Evolutionary conservation across 2,888 invertebrate genomes (phyloP).

Genomic region (Catocala nupta): DNA sequence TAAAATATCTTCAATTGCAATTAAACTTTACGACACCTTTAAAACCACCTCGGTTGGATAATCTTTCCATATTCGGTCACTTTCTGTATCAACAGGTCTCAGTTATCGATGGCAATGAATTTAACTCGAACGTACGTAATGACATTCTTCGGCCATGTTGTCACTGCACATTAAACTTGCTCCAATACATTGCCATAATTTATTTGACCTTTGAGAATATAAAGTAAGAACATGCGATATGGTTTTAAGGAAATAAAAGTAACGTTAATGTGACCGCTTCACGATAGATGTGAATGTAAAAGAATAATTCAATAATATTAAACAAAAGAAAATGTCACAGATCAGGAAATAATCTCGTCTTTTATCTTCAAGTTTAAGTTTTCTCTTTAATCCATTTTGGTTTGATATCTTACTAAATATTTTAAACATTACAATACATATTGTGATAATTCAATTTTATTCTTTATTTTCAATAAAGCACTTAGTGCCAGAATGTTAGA

Average conservation of each 20-base stretch:
- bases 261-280: not conserved
- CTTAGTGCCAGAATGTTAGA: too few species aligned
- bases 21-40: conserved; percentile 6
- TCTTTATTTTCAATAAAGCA: too few species aligned
- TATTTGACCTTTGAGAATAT: conserved; percentile 49
- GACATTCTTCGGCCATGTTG: conserved; percentile 54
- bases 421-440: too few species aligned
- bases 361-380: too few species aligned
- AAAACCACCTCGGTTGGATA: conserved; percentile 5
- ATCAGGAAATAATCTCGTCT: too few species aligned
- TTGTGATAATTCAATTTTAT: too few species aligned
- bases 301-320: not conserved
- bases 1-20: not conserved
- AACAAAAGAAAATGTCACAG: conserved; percentile 1
- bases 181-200: conserved; percentile 51
- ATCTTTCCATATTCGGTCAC: conserved; percentile 25
- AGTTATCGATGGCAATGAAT: conserved; percentile 49
- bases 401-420: too few species aligned
- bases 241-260: conserved; percentile 8
- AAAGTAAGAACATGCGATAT: not conserved
- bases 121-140: conserved; percentile 46
- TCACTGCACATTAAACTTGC: conserved; percentile 56
- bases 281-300: not conserved
- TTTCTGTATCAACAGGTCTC: conserved; percentile 32
- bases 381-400: too few species aligned